Base-by-base conservation (phyloP, 2,113 vertebrate genomes). In the Sorex fumeus region DNA sequence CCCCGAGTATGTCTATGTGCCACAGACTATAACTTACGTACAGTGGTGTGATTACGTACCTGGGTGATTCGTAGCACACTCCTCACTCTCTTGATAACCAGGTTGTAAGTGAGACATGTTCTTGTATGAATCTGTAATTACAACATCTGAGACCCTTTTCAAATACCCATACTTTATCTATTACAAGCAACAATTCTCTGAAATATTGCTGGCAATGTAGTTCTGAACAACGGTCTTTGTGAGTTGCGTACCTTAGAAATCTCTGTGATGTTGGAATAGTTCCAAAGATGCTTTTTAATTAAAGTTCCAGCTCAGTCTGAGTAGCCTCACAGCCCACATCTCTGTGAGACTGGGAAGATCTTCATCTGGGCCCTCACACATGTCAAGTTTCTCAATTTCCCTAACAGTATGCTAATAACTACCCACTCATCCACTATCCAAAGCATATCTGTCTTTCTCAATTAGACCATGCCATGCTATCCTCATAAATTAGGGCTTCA, bases 401-500 rank as follows among this genome's bases (percentile, higher is more conserved):
- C 45, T 50, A 66, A 53, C 16, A 60, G 2, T 66, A 28, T 87
- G 30, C 47, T 89, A 83, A 91, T 79, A 91, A 79, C 27, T 78
- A 88, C 15, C 60, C 7, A 57, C 60, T 80, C 50, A 84, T 75
- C 45, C 18, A 21, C n/a, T 87, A 84, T 84, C 66, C 32, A 75
- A 74, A 90, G 30, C 23, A 11, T 9, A 8, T 57, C 47, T 84
- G 0, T 78, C 27, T 75, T 89, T 86, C 32, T 93, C 72, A 71
- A 4, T 78, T 85, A 82, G 45, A 74, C 6, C n/a, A 70, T 60
- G 47, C 32, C 28, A 45, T 69, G 43, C 34, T 57, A 82, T 93
- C 69, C 25, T 88, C 32, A 87, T 87, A 72, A 82, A 83, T 75
- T 23, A 75, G 15, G 57, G 27, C 43, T 81, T 84, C 67, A 70